phyloP scores from a whole-genome alignment of 2,113 vertebrate species.

The Opisthocomus hoazin region DNA sequence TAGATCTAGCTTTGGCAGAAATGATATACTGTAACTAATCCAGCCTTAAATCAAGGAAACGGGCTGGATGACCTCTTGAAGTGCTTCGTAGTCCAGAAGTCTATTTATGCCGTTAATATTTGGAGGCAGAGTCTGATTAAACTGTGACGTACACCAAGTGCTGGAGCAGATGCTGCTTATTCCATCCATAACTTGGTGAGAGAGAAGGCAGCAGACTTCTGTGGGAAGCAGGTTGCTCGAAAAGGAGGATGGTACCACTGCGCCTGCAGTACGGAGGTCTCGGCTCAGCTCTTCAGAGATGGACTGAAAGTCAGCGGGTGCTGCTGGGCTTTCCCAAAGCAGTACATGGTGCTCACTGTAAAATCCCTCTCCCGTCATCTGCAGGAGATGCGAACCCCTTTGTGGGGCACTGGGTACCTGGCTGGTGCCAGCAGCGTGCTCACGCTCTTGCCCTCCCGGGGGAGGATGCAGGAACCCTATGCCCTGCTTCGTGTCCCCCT shows the following conservation, averaged over 20 bases:
- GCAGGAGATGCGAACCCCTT: neutral
- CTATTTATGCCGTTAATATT: slow-evolving; percentile 1
- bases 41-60: slow-evolving; percentile 44
- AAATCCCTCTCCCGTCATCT: neutral
- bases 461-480: neutral
- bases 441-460: fast-evolving
- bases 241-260: neutral
- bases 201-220: neutral
- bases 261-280: fast-evolving
- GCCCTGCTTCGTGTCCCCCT: neutral
- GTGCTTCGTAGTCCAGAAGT: neutral
- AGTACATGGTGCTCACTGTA: neutral
- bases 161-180: neutral
- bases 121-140: slow-evolving; percentile 9
- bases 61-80: slow-evolving; percentile 35
- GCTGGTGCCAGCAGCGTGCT: neutral
- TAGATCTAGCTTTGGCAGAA: slow-evolving; percentile 35
- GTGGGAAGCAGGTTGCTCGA: neutral
- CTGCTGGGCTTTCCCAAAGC: neutral
- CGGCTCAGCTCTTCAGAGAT: neutral
- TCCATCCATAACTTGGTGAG: neutral
- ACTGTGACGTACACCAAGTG: neutral
- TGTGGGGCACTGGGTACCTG: neutral
- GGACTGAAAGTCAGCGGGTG: neutral
- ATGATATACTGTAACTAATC: slow-evolving; percentile 27